Conservation (phyloP, 2,888 invertebrate genomes). For the Invenusta paracnida region DNA sequence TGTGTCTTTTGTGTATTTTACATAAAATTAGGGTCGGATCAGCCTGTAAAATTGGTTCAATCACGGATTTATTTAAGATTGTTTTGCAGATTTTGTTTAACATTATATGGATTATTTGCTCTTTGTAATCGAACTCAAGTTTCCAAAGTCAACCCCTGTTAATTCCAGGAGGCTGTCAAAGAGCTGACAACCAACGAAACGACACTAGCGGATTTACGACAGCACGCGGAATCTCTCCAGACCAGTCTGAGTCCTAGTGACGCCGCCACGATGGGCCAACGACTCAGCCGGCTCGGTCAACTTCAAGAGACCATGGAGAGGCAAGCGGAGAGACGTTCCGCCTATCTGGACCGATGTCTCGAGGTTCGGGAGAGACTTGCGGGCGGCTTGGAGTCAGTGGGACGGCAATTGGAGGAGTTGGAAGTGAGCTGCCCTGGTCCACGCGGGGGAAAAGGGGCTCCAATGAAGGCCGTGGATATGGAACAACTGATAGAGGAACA, state of each 20-base stretch:
- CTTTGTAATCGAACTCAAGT: too few relatives aligned
- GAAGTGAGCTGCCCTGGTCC: neutral
- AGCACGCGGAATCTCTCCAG: neutral
- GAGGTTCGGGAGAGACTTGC: neutral
- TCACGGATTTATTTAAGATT: too few relatives aligned
- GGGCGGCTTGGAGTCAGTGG: neutral
- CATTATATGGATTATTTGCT: too few relatives aligned
- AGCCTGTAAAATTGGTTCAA: too few relatives aligned
- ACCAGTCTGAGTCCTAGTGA: neutral
- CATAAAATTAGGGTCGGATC: too few relatives aligned
- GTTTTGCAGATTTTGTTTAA: too few relatives aligned
- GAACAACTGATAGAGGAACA: neutral
- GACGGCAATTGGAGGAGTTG: constrained; percentile 9
- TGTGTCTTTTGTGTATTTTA: too few relatives aligned
- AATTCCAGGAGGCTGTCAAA: neutral
- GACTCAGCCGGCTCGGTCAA: neutral
- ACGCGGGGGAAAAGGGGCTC: neutral
- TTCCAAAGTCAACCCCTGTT: too few relatives aligned
- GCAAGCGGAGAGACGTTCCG: neutral
- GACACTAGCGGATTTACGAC: neutral
- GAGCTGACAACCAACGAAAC: neutral
- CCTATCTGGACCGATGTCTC: neutral
- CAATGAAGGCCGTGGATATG: neutral
- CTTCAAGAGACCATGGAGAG: neutral
- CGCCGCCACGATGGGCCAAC: neutral